Evolutionary conservation across 1,140 invertebrate species (phyloP), one percentile per base, ranked within the genome.

Genomic region (Cardiocondyla obscurior): DNA sequence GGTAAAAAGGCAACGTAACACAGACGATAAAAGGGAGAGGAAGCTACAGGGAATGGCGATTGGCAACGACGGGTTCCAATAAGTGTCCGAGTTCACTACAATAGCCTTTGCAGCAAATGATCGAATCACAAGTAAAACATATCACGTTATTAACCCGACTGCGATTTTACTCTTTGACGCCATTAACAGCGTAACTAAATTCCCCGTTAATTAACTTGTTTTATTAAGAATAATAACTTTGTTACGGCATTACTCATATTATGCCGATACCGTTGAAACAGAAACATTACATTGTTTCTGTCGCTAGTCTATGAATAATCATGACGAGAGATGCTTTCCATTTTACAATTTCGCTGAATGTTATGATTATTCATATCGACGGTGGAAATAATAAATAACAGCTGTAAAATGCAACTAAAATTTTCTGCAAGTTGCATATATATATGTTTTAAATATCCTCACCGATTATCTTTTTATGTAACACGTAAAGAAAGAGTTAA

Each of bases 11-110:
- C 60, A 51, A 39, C 62, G 46, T 39, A 33, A 46, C n/a, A 36
- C 30, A 36, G 19, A 67, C 33, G 74, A 67, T 67, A 67, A 79
- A 79, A 79, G 46, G 62, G 49, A 67, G 62, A 69, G 46, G 62
- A 79, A 67, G 62, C 74, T 67, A 25, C 30, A 36, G 57, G 16
- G 60, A 65, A 53, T 33, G 58, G 60, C 74, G 58, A 77, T 77
- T 77, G 73, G 44, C 60, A 65, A 65, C 44, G 44, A 12, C 74
- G 36, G 22, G 60, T 62, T 79, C 69, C 62, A 79, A 79, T 79
- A 79, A 79, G 74, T 67, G 46, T 79, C 46, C 62, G 25, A 49
- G 74, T 79, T 55, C 46, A 25, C 46, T 77, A 30, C 62, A 79
- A 79, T 69, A 69, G 25, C 74, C 22, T 25, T 33, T 39, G 12